Evolutionary conservation across 2,113 vertebrate genomes (phyloP).

Genomic region (Numida meleagris): DNA sequence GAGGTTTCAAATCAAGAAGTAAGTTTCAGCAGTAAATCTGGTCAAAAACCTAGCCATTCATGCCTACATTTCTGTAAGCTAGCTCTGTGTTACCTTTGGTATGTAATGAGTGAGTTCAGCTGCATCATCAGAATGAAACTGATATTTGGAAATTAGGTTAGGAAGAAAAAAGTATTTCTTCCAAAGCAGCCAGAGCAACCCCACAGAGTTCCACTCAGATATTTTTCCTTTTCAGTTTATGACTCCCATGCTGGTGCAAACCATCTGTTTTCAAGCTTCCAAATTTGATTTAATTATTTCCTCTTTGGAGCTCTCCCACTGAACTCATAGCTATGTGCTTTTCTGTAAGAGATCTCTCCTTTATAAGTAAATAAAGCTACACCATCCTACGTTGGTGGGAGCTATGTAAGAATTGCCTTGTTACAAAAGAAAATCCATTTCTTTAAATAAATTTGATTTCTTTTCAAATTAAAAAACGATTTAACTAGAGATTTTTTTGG

Average conservation of each 20-base stretch:
- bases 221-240: slow-evolving; percentile 20
- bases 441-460: background rate
- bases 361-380: background rate
- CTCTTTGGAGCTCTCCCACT: background rate
- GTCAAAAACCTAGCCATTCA: background rate
- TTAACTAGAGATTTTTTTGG: background rate
- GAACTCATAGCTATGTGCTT: background rate
- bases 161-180: background rate
- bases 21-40: background rate
- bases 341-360: background rate
- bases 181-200: background rate
- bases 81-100: background rate
- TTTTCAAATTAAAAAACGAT: background rate
- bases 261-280: slow-evolving; percentile 42
- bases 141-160: background rate
- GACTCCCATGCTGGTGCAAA: slow-evolving; percentile 12
- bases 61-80: background rate
- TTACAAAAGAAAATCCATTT: background rate
- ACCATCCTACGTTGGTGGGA: background rate
- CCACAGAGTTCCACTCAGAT: background rate
- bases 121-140: background rate
- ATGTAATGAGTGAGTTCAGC: background rate
- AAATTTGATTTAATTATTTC: slow-evolving; percentile 57
- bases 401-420: background rate
- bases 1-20: background rate